Base-by-base conservation (phyloP, 2,113 vertebrate species). In the Phyllostomus hastatus region DNA sequence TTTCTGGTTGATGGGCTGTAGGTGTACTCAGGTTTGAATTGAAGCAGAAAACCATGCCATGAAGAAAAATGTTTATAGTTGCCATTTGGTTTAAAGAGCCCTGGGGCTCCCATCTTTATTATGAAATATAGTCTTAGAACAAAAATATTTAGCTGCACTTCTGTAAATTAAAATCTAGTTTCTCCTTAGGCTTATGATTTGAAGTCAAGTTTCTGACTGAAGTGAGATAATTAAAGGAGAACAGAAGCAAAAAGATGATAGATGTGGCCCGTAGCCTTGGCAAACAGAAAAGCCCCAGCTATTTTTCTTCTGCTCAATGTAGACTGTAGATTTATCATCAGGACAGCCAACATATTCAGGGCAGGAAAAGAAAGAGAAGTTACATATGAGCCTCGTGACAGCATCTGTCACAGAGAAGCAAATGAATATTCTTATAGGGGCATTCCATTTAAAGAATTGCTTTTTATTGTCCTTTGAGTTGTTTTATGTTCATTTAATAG, bases 191-290 rank as follows among this genome's bases (percentile, higher is more conserved):
- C 97, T 98, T 97, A 84, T 97, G 97, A 91, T 97, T 96, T 95
- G 95, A 96, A 98, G 98, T 96, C 91, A 96, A 24, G n/a, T 97
- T 98, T 95, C 96, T 94, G 96, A 97, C 93, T 93, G 95, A 98
- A 98, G 96, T 24, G 81, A 81, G 98, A 98, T 97, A 97, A 98
- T 98, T 98, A 98, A 97, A 98, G 96, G 81, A 97, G 97, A 97
- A 97, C 94, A 97, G 97, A 97, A 96, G 95, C 95, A 95, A 85
- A 95, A 46, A 92, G 88, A 82, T 98, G 98, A 98, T 95, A n/a
- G 97, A 98, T 98, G 97, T 84, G 95, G 95, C 95, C 97, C 10
- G 1, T 22, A 22, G 96, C 12, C 46, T 91, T 69, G 48, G 24
- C 96, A 92, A 81, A 90, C 78, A 76, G 97, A 97, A 93, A 95